phyloP scores from a whole-genome alignment of 2,113 vertebrate genomes.

The Glareola pratincola region DNA sequence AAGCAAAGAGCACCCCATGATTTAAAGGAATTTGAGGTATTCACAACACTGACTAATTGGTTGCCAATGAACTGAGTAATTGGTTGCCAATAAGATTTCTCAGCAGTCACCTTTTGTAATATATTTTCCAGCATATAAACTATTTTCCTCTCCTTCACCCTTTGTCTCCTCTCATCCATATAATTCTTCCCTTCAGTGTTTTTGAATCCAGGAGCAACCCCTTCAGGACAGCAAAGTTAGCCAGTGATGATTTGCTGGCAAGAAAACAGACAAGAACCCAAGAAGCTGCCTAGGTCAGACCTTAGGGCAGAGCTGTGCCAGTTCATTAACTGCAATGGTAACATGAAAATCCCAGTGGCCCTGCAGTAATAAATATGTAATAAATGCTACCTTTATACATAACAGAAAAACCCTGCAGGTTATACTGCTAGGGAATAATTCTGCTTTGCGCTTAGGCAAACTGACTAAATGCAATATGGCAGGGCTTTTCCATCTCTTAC shows the following conservation, averaged over 20 bases:
- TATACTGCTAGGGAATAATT: neutral
- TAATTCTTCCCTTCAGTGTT: neutral
- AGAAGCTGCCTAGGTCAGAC: constrained; percentile 10
- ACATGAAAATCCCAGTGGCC: neutral
- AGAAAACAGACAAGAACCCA: neutral
- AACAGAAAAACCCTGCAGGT: neutral
- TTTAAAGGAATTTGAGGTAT: neutral
- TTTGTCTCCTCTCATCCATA: neutral
- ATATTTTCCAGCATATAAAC: neutral
- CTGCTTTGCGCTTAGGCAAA: neutral
- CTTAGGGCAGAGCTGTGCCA: neutral
- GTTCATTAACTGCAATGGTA: neutral
- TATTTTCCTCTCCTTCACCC: neutral
- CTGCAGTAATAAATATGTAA: constrained; percentile 22
- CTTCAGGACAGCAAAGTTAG: neutral
- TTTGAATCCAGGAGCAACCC: neutral
- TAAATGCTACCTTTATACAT: constrained; percentile 2
- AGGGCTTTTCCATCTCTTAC: neutral
- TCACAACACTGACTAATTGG: neutral
- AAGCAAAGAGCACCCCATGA: neutral
- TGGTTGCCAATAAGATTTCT: neutral
- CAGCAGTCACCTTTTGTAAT: neutral
- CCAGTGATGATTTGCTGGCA: neutral
- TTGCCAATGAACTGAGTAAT: neutral
- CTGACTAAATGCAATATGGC: neutral